A percentile compares a stretch with the other conserved stretches of the same genome.
Conservation (phyloP, 2,888 invertebrate genomes). For the Notodonta ziczac region DNA sequence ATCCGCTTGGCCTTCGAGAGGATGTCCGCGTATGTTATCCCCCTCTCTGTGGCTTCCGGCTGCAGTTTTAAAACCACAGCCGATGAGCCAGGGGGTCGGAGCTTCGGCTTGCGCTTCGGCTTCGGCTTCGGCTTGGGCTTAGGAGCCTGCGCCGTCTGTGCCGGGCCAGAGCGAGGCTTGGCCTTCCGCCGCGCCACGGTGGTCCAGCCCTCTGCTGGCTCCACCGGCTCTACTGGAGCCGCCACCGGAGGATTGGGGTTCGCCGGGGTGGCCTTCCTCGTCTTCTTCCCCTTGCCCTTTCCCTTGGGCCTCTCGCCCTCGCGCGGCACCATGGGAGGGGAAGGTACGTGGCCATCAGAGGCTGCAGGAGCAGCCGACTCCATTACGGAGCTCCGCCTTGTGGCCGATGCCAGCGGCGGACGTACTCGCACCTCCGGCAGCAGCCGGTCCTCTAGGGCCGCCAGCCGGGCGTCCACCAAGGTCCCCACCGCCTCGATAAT, state of each 20-base stretch:
- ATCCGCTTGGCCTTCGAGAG: neutral
- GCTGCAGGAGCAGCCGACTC: neutral
- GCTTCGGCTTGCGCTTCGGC: neutral
- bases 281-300: neutral
- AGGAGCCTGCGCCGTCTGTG: too few relatives aligned
- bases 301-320: neutral
- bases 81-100: neutral
- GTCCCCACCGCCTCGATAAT: neutral
- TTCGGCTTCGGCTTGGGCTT: too few relatives aligned
- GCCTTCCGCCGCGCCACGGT: too few relatives aligned
- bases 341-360: neutral
- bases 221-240: too few relatives aligned
- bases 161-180: too few relatives aligned
- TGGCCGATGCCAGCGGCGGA: neutral
- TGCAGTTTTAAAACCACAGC: neutral
- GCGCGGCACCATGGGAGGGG: neutral
- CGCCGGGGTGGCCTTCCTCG: neutral
- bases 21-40: neutral
- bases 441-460: neutral
- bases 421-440: neutral
- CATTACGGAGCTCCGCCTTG: too few relatives aligned
- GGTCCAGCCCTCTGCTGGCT: too few relatives aligned
- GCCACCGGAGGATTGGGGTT: too few relatives aligned
- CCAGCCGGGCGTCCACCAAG: neutral
- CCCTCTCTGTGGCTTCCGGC: neutral